Conservation (phyloP, 1,140 invertebrate genomes). For the Drosophila nannoptera region DNA sequence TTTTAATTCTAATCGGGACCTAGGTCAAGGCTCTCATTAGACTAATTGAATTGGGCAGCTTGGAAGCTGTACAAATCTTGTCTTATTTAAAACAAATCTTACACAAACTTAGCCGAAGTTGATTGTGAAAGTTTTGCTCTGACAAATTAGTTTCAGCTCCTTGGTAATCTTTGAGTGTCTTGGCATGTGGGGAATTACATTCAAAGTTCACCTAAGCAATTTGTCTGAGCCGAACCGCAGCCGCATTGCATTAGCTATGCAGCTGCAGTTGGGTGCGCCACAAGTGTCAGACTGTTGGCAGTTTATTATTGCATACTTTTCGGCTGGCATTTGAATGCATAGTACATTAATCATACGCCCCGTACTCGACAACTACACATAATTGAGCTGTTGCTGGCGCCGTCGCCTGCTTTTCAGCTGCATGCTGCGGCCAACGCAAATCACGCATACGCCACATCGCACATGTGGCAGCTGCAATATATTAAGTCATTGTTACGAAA, state of each 20-base stretch:
- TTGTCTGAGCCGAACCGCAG: slow-evolving; percentile 1
- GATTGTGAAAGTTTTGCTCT: slow-evolving; percentile 8
- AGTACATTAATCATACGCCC: slow-evolving; percentile 63
- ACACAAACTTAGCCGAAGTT: background rate
- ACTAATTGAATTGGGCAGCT: slow-evolving; percentile 27
- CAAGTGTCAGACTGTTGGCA: slow-evolving; percentile 54
- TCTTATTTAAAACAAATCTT: slow-evolving; percentile 20
- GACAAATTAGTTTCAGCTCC: slow-evolving; percentile 11
- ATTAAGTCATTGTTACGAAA: slow-evolving; percentile 38
- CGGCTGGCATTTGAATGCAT: slow-evolving; percentile 52
- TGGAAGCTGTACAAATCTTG: background rate
- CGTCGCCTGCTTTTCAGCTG: slow-evolving; percentile 1
- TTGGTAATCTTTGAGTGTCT: slow-evolving; percentile 7
- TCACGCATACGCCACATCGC: slow-evolving; percentile 26
- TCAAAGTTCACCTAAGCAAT: slow-evolving; percentile 13
- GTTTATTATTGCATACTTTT: slow-evolving; percentile 63
- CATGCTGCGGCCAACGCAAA: slow-evolving; percentile 33
- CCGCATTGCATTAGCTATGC: slow-evolving; percentile 24
- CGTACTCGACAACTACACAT: slow-evolving; percentile 26
- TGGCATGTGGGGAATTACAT: slow-evolving; percentile 24
- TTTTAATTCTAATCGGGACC: background rate
- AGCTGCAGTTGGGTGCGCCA: slow-evolving; percentile 47
- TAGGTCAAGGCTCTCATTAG: background rate
- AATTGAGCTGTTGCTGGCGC: slow-evolving; percentile 54
- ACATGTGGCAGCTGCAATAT: slow-evolving; percentile 26